phyloP scores from a whole-genome alignment of 2,888 invertebrate species.

The Trichopria drosophilae region DNA sequence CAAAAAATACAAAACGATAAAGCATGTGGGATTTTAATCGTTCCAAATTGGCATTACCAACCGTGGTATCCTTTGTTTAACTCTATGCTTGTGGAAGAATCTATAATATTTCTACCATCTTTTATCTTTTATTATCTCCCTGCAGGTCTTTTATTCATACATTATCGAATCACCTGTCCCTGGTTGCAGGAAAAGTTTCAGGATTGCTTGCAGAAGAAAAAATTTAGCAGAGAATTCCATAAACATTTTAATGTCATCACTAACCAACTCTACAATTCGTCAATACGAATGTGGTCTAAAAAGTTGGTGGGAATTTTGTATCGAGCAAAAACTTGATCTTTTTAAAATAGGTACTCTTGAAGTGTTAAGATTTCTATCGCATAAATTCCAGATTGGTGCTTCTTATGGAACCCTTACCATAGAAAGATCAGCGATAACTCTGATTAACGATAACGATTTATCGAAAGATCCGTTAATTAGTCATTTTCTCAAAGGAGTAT shows the following conservation, averaged over 20 bases:
- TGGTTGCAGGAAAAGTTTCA: not conserved
- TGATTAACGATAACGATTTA: no score
- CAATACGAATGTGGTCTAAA: not conserved
- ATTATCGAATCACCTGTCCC: not conserved
- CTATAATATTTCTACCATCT: not conserved
- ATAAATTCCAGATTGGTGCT: no score
- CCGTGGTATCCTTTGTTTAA: not conserved
- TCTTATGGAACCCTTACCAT: no score
- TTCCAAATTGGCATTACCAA: not conserved
- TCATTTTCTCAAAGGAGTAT: no score
- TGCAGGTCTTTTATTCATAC: not conserved
- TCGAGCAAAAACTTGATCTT: not conserved
- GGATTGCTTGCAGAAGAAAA: not conserved
- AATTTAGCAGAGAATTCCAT: not conserved
- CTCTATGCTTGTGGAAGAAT: not conserved
- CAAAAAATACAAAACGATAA: not conserved
- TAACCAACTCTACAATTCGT: not conserved
- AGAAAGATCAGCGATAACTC: no score
- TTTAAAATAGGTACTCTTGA: no score
- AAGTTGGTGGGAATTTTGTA: not conserved
- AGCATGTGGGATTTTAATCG: not conserved
- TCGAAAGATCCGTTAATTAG: no score
- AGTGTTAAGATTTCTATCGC: no score
- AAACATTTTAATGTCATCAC: not conserved
- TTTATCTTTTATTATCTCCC: not conserved